Evolutionary conservation across 1,140 invertebrate species (phyloP), one percentile per base, ranked within the genome.

Genomic region (Portunus trituberculatus): DNA sequence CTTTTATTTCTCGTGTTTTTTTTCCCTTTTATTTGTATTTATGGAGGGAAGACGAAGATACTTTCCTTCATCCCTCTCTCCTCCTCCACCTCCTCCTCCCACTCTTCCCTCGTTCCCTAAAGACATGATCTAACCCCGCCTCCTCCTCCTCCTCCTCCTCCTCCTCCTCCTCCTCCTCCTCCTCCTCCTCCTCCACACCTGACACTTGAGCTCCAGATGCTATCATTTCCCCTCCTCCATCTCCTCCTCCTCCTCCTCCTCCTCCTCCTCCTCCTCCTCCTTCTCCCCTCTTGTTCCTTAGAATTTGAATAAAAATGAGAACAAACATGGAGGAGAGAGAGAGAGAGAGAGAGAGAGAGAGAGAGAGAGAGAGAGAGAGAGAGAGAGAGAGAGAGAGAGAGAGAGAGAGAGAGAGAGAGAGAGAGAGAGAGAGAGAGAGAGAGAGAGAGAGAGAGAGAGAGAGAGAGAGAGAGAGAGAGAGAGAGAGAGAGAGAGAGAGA

Each of bases 281-380:
- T 45, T 45, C 48, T 14, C 14, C 6, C 10, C 52, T 20, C 12
- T 4, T 0, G 12, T 59, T 14, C 52, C 52, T 59, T 59, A 20
- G 12, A 59, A 39, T 39, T 39, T 59, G 12, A 59, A 14, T 59
- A 59, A 59, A 59, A 59, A 59, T 0, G 52, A 59, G 52, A 59
- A 59, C 12, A 14, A 10, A 59, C 16, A 25, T 39, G 28, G 8
- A 10, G n/a, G 32, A 7, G 83, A 86, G 83, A 86, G 83, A 86
- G 83, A 86, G 28, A 86, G 83, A 86, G 28, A 86, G 83, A 86
- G 28, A 86, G 83, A 86, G 28, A 86, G 83, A 86, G 28, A 86
- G 83, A 86, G 28, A 86, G 83, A 86, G 28, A 86, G 83, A 86
- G 83, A 86, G 28, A 86, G 83, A 39, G 83, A 39, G 32, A 39